Conservation (phyloP, 2,113 vertebrate genomes). For the Willisornis vidua region DNA sequence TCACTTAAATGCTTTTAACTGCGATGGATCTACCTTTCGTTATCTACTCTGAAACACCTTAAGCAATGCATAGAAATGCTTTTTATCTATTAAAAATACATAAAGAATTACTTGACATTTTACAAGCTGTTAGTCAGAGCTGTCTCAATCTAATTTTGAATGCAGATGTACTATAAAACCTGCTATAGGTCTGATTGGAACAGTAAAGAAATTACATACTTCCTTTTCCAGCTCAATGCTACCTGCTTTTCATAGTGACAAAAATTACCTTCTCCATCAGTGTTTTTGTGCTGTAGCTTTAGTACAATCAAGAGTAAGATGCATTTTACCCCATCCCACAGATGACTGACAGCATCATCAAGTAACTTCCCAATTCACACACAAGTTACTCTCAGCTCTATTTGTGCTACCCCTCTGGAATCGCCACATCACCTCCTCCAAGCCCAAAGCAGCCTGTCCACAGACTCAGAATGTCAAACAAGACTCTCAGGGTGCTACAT, state of each 20-base stretch:
- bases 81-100: not conserved
- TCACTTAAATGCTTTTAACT: not conserved
- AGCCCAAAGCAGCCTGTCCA: not conserved
- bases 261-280: not conserved
- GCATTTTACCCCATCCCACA: not conserved
- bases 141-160: not conserved
- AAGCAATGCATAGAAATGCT: not conserved
- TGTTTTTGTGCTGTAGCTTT: not conserved
- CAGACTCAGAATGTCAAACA: not conserved
- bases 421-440: not conserved
- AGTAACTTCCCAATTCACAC: not conserved
- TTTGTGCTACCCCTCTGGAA: not conserved
- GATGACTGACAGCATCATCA: not conserved
- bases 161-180: not conserved
- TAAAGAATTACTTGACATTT: not conserved
- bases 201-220: not conserved
- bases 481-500: not conserved
- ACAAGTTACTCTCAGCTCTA: not conserved
- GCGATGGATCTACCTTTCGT: not conserved
- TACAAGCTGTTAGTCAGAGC: not conserved
- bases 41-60: not conserved
- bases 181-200: not conserved
- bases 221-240: not conserved
- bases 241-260: not conserved
- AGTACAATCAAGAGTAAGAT: not conserved